Percentiles rank a stretch among this genome's conserved stretches.
phyloP scores from a whole-genome alignment of 2,113 vertebrate species.

The Motacilla tschutschensis region DNA sequence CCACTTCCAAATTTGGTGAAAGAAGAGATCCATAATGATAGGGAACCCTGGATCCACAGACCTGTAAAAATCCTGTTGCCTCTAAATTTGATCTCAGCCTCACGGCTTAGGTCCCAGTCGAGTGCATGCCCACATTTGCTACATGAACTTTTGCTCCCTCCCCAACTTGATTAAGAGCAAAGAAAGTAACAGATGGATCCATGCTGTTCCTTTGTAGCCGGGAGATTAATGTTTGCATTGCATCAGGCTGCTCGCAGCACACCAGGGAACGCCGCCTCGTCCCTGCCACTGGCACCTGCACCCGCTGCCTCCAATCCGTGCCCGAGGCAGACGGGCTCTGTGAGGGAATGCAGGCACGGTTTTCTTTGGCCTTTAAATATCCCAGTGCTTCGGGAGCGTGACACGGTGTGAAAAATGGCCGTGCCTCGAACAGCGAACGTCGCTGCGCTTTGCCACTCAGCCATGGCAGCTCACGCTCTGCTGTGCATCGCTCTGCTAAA shows the following conservation, averaged over 20 bases:
- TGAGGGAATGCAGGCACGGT: neutral
- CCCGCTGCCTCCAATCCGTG: neutral
- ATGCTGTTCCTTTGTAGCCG: conserved; percentile 61
- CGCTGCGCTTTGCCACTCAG: neutral
- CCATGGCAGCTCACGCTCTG: neutral
- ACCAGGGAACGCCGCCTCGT: neutral
- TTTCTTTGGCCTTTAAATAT: neutral
- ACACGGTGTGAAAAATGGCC: neutral
- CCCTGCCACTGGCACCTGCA: conserved; percentile 23
- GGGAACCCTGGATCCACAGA: neutral
- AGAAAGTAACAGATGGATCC: conserved; percentile 27
- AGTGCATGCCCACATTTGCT: conserved; percentile 47
- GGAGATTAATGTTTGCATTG: conserved; percentile 42
- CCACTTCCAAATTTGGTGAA: conserved; percentile 23
- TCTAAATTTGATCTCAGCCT: neutral
- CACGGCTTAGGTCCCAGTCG: neutral
- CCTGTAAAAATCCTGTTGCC: neutral
- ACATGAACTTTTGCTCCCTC: conserved; percentile 57
- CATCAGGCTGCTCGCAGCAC: neutral
- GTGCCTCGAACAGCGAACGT: neutral
- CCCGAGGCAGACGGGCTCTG: neutral
- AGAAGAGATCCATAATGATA: neutral
- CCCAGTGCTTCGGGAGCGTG: fast-evolving
- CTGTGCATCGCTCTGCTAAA: neutral
- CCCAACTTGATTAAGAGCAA: conserved; percentile 21